These are phyloP conservation scores for Xiphorhynchus elegans DNA, from an alignment of 2,113 vertebrate species.

Conservation along the genomic window DNA sequence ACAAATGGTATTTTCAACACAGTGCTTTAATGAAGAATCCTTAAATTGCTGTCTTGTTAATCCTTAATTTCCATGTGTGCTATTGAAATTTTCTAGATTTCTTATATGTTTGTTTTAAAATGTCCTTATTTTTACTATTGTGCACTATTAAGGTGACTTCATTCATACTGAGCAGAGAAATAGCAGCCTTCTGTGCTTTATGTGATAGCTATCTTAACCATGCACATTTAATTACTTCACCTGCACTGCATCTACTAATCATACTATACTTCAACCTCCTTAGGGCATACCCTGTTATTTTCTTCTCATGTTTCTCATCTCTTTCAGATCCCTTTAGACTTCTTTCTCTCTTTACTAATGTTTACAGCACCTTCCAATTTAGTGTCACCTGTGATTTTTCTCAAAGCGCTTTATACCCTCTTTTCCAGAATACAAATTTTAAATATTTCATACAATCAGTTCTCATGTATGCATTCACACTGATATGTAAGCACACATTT, in stretches of 20 bases:
- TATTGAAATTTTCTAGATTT: not conserved
- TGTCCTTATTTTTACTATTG: not conserved
- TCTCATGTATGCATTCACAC: not conserved
- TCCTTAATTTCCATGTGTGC: not conserved
- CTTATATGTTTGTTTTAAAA: not conserved
- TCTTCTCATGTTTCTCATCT: not conserved
- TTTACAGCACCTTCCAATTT: not conserved
- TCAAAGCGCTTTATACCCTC: not conserved
- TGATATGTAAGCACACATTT: not conserved
- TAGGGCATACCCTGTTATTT: not conserved
- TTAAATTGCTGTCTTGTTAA: not conserved
- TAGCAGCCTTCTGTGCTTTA: not conserved
- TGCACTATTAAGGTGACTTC: not conserved
- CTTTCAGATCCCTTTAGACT: not conserved
- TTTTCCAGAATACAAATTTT: not conserved
- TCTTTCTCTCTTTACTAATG: not conserved
- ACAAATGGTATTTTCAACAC: not conserved
- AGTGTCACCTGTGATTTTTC: constrained; percentile 5
- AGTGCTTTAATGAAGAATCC: not conserved
- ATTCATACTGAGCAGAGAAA: not conserved
- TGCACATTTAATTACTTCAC: constrained; percentile 10
- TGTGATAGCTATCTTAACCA: not conserved
- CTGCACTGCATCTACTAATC: not conserved
- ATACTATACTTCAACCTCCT: not conserved
- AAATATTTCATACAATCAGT: not conserved